These are phyloP conservation scores for Oreortyx pictus DNA, from an alignment of 2,797 vertebrate genomes.

Conservation along the genomic window DNA sequence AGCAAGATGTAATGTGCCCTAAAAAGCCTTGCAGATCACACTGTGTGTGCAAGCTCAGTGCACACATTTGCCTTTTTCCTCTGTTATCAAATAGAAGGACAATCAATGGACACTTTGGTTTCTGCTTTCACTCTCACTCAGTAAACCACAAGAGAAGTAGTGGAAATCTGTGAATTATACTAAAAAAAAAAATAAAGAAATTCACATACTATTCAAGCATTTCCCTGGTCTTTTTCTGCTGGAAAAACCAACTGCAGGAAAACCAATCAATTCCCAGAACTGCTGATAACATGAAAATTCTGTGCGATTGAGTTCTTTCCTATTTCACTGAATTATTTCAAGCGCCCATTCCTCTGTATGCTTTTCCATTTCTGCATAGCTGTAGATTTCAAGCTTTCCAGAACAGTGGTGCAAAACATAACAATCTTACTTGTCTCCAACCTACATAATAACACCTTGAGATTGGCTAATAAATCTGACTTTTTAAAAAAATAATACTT, in stretches of 20 bases:
- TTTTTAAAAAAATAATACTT: background rate
- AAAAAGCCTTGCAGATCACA: background rate
- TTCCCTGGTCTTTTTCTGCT: background rate
- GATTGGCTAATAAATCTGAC: slow-evolving; percentile 59
- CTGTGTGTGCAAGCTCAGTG: background rate
- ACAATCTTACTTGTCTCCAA: slow-evolving; percentile 24
- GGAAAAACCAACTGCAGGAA: background rate
- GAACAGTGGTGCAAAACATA: background rate
- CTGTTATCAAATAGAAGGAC: background rate
- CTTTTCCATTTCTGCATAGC: slow-evolving; percentile 29
- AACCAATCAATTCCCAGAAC: background rate
- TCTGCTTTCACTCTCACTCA: background rate
- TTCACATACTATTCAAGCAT: background rate
- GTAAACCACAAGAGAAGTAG: background rate
- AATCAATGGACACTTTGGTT: background rate
- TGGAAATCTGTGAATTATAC: background rate
- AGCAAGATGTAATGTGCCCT: background rate
- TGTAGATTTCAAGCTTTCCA: slow-evolving; percentile 44
- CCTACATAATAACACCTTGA: background rate
- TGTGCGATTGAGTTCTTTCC: background rate
- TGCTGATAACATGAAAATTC: background rate
- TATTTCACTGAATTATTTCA: slow-evolving; percentile 26
- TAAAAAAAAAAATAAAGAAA: background rate
- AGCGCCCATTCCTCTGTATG: background rate
- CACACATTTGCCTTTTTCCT: background rate